Conservation (phyloP, 2,113 vertebrate genomes). For the Origma solitaria region DNA sequence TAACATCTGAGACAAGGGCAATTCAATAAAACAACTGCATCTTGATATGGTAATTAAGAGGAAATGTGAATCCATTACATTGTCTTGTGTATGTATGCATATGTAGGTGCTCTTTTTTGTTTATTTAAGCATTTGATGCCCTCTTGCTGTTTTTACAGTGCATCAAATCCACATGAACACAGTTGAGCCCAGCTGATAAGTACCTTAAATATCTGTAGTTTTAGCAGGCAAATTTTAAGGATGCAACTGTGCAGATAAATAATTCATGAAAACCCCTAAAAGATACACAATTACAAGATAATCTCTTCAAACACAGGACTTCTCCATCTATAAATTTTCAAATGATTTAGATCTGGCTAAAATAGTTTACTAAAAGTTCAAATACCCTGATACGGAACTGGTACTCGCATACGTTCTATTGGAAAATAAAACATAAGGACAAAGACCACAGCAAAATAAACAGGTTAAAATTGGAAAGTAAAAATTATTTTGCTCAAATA, state of each 20-base stretch:
- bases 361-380: background rate
- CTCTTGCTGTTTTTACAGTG: conserved; percentile 40
- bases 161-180: conserved; percentile 26
- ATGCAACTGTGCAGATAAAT: background rate
- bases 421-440: background rate
- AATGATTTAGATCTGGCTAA: background rate
- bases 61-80: conserved; percentile 77
- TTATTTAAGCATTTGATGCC: conserved; percentile 53
- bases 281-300: background rate
- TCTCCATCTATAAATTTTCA: background rate
- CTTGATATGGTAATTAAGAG: conserved; percentile 83
- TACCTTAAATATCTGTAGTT: background rate
- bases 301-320: background rate
- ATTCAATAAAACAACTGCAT: conserved; percentile 83
- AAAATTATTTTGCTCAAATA: background rate
- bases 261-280: background rate
- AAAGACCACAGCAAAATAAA: background rate
- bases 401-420: background rate
- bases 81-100: background rate
- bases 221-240: background rate
- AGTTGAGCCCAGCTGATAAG: background rate
- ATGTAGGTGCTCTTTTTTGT: background rate
- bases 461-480: background rate
- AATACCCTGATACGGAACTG: conserved; percentile 20
- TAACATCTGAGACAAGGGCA: conserved; percentile 84